These are phyloP conservation scores for Pleuronectes platessa DNA, from an alignment of 2,113 vertebrate species.

Conservation along the genomic window DNA sequence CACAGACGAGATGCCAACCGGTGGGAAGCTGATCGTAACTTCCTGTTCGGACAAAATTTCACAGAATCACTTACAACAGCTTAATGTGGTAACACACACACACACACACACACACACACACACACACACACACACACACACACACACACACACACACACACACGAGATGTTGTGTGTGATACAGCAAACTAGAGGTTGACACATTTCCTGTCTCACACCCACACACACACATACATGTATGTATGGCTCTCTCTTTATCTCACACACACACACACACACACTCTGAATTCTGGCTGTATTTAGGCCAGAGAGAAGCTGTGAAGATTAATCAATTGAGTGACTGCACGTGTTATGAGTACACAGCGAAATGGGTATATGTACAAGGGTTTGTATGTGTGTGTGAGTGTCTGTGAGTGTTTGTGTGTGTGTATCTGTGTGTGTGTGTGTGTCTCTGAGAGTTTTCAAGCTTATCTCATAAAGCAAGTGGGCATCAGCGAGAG, in stretches of 20 bases:
- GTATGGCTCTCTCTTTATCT: background rate
- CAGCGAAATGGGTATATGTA: background rate
- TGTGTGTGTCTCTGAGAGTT: background rate
- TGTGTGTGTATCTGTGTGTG: background rate
- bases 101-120: too few relatives aligned
- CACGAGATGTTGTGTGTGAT: background rate
- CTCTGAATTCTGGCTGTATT: slow-evolving; percentile 3
- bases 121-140: too few relatives aligned
- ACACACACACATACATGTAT: slow-evolving; percentile 11
- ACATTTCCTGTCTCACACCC: slow-evolving; percentile 57
- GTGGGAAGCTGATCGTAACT: background rate
- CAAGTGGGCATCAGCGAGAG: slow-evolving; percentile 16
- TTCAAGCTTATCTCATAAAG: slow-evolving; percentile 3
- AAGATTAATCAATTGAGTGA: background rate
- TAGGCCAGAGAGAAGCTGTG: background rate
- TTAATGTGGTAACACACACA: background rate
- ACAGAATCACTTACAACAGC: background rate
- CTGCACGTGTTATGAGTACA: background rate
- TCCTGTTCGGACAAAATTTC: background rate
- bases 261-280: slow-evolving; percentile 5
- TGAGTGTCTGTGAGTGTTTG: too few relatives aligned
- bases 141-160: too few relatives aligned
- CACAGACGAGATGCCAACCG: background rate
- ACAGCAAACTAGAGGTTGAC: slow-evolving; percentile 28
- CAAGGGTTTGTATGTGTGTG: background rate